Evolutionary conservation across 2,888 invertebrate species (phyloP), one percentile per base, ranked within the genome.

Genomic region (Acrocyrtus sp.): DNA sequence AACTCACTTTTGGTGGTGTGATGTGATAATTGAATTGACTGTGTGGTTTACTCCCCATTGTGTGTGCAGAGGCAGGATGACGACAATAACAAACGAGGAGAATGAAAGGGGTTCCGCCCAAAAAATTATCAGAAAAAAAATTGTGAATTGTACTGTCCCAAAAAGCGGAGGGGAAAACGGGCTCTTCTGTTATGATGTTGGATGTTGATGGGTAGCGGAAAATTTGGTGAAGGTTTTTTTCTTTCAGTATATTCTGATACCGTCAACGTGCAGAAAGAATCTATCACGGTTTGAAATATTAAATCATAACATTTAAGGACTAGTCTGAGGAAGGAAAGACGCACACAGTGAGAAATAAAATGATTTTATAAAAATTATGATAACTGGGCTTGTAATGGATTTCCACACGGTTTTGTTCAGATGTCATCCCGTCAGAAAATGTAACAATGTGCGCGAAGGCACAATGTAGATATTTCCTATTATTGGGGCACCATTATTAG

Each of bases 21-120:
- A 22, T 62, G 47, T 41, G 51, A 58, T 65, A 72, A 72, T 72
- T 72, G 70, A 72, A 65, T 72, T 72, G 70, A 72, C 70, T 70
- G 61, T 6, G 62, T 24, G 69, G 69, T 62, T 70, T 62, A 62
- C 62, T 57, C 70, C 70, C 70, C 63, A 63, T 72, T 72, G 70
- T 72, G 41, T 39, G 27, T 39, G 6, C 17, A 54, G 10, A 34
- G 61, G 48, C 12, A 39, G 22, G 27, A 17, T 27, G 41, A 41
- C 19, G 17, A 22, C 24, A 22, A 57, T 26, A 17, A 45, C 29
- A 8, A 57, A 41, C 29, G 15, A 50, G 62, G 62, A 17, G 47
- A 47, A 17, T 17, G 17, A 6, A 17, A 57, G 65, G 70, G 70
- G 70, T 72, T 72, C 70, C 70, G 58, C 70, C 70, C 70, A 72